These are phyloP conservation scores for Gorsachius goisagi DNA, from an alignment of 2,113 vertebrate genomes.

Conservation along the genomic window DNA sequence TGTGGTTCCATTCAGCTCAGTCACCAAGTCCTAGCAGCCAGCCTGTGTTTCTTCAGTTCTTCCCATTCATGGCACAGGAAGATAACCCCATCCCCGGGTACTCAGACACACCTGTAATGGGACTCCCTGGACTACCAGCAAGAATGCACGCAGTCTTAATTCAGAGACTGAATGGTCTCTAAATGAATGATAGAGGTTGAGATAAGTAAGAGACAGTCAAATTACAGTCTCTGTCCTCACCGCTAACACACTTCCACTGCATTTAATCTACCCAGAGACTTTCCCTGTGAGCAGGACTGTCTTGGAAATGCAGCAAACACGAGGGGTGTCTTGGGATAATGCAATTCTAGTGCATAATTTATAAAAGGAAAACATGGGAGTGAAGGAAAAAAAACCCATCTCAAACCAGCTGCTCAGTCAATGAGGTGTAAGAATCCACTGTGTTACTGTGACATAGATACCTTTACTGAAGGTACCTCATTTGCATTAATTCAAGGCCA, in stretches of 20 bases:
- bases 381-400: background rate
- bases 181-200: background rate
- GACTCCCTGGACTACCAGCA: background rate
- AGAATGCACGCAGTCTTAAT: background rate
- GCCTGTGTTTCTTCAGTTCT: background rate
- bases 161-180: background rate
- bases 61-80: background rate
- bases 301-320: background rate
- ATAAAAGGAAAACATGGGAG: background rate
- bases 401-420: background rate
- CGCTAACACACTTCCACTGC: background rate
- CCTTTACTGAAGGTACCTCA: background rate
- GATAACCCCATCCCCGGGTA: background rate
- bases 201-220: slow-evolving; percentile 13
- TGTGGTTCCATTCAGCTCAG: background rate
- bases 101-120: background rate
- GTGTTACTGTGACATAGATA: background rate
- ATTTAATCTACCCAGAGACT: background rate
- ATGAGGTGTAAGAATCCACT: background rate
- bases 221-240: background rate
- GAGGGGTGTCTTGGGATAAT: background rate
- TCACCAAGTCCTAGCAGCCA: background rate
- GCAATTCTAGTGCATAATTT: slow-evolving; percentile 49
- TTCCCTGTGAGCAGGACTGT: background rate
- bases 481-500: background rate